A percentile compares a stretch with the other conserved stretches of the same genome.
phyloP scores from a whole-genome alignment of 2,888 invertebrate species.

The Xestia c-nigrum region DNA sequence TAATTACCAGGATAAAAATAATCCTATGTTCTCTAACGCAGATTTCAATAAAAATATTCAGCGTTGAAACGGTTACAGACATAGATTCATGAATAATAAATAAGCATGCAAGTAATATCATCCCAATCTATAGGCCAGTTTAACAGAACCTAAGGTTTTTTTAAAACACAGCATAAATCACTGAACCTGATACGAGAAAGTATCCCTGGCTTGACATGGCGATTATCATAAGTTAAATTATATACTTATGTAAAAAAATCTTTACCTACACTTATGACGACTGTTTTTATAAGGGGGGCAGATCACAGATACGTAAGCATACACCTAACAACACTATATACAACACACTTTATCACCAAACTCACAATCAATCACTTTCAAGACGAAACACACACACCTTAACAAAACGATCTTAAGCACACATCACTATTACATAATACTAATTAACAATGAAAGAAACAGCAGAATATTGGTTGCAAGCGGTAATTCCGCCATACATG shows the following conservation, averaged over 20 bases:
- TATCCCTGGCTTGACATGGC: background rate
- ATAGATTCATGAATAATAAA: background rate
- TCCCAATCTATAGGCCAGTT: background rate
- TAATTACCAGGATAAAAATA: background rate
- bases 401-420: constrained; percentile 11
- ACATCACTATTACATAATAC: constrained; percentile 29
- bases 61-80: background rate
- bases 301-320: constrained; percentile 47
- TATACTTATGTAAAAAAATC: background rate
- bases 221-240: background rate
- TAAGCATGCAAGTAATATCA: background rate
- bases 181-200: background rate
- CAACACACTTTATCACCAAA: too few species aligned
- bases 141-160: background rate
- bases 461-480: constrained; percentile 4
- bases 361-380: constrained; percentile 10
- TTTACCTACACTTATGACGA: background rate
- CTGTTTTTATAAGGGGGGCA: constrained; percentile 32
- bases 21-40: too few species aligned
- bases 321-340: constrained; percentile 9
- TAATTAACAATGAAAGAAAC: constrained; percentile 21
- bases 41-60: background rate
- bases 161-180: background rate
- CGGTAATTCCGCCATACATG: constrained; percentile 3
- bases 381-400: constrained; percentile 33